These are phyloP conservation scores for Larimichthys crocea DNA, from an alignment of 2,113 vertebrate genomes.

Conservation along the genomic window DNA sequence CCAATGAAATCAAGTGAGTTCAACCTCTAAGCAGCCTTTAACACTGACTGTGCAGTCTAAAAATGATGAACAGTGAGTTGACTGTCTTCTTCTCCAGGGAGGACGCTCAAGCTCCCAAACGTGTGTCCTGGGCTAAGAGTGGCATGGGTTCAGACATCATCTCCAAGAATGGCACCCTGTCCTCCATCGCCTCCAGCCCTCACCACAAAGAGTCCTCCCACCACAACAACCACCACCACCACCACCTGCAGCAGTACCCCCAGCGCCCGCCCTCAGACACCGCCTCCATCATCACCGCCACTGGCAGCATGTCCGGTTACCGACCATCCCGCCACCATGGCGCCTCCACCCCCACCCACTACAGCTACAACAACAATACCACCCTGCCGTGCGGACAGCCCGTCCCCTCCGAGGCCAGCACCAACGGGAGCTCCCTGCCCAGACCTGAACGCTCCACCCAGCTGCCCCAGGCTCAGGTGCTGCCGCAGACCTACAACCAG, in stretches of 20 bases:
- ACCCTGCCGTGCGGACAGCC: slow-evolving; percentile 62
- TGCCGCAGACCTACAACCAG: slow-evolving; percentile 62
- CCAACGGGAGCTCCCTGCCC: slow-evolving; percentile 74
- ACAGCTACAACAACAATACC: slow-evolving; percentile 78
- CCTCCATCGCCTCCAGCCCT: slow-evolving; percentile 87
- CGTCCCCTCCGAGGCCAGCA: slow-evolving; percentile 36
- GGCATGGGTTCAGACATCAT: slow-evolving; percentile 87
- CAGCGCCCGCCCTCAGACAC: slow-evolving; percentile 83
- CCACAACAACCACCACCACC: slow-evolving; percentile 69
- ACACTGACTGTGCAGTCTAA: background rate
- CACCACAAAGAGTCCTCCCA: slow-evolving; percentile 75
- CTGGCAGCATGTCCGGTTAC: slow-evolving; percentile 82
- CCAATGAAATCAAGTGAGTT: slow-evolving; percentile 94
- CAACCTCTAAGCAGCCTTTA: background rate
- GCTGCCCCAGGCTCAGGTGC: slow-evolving; percentile 71
- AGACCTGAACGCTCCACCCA: slow-evolving; percentile 78
- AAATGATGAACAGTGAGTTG: background rate
- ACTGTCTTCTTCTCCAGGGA: slow-evolving; percentile 81
- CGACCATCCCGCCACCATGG: slow-evolving; percentile 65
- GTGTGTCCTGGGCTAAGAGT: slow-evolving; percentile 89
- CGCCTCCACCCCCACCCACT: slow-evolving; percentile 73
- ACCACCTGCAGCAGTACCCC: slow-evolving; percentile 82
- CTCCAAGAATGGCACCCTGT: slow-evolving; percentile 93
- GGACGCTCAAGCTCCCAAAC: slow-evolving; percentile 90
- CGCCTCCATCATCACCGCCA: slow-evolving; percentile 84